These are phyloP conservation scores for Rostratula benghalensis DNA, from an alignment of 2,113 vertebrate genomes.

Conservation along the genomic window DNA sequence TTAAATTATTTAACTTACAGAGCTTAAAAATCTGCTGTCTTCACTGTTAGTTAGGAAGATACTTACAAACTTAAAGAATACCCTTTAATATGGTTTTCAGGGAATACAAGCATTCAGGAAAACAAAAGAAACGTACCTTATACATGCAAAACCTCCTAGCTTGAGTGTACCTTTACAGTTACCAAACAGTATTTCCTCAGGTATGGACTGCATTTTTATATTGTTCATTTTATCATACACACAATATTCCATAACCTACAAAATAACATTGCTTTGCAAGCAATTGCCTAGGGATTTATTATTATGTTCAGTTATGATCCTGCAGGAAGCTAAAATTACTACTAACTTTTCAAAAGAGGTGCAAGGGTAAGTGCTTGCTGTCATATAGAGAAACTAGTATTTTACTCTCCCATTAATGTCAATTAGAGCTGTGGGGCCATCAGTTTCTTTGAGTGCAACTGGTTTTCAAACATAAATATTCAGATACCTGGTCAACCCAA, in stretches of 20 bases:
- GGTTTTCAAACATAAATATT: neutral
- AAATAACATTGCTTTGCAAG: neutral
- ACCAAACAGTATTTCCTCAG: neutral
- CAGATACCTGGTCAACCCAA: neutral
- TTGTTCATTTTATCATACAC: neutral
- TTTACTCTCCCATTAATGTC: neutral
- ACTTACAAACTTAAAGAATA: neutral
- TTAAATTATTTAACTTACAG: neutral
- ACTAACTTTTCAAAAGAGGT: neutral
- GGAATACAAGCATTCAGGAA: neutral
- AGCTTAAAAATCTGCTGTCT: neutral
- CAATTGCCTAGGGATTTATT: neutral
- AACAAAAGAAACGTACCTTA: neutral
- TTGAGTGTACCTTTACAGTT: neutral
- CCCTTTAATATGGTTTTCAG: neutral
- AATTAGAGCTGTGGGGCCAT: neutral
- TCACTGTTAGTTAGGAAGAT: neutral
- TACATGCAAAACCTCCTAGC: neutral
- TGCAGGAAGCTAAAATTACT: neutral
- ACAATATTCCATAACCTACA: neutral
- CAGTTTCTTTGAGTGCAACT: neutral
- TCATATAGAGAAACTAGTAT: neutral
- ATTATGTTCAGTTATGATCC: neutral
- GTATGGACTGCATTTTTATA: neutral
- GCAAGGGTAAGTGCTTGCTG: neutral